Conservation (phyloP, 2,888 invertebrate species). For the Branchellion lobata region DNA sequence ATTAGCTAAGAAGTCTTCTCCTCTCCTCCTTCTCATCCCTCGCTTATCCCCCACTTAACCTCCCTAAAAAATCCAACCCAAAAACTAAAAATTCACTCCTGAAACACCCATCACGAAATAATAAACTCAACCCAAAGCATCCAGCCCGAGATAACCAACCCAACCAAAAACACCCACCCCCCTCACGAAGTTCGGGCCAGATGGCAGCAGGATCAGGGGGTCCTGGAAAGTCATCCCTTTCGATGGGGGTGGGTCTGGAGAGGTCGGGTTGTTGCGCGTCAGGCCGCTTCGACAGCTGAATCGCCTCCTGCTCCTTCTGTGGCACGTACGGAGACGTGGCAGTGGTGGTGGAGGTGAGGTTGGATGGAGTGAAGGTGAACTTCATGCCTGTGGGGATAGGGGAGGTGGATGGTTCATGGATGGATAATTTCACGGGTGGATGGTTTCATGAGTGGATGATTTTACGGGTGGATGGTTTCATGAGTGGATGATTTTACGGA, state of each 20-base stretch:
- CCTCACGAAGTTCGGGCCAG: constrained; percentile 52
- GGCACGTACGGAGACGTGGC: neutral
- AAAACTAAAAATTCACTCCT: neutral
- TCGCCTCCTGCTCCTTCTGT: neutral
- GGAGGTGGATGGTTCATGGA: too few species aligned
- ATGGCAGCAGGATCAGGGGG: constrained; percentile 80
- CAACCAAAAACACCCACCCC: neutral
- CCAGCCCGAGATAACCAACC: too few species aligned
- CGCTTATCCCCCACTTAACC: neutral
- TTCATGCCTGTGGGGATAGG: neutral
- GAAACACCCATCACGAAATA: neutral
- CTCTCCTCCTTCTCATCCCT: neutral
- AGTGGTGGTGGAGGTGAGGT: neutral
- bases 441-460: too few species aligned
- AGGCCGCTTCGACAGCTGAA: neutral
- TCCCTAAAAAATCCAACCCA: neutral
- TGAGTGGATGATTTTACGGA: too few species aligned
- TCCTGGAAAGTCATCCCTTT: constrained; percentile 95
- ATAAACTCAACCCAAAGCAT: too few species aligned
- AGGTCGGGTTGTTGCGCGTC: constrained; percentile 55
- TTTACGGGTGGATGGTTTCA: too few species aligned
- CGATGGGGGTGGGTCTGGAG: constrained; percentile 77
- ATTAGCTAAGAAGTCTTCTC: too few species aligned
- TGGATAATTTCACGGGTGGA: too few species aligned
- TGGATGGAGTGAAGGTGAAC: neutral